A percentile compares a stretch with the other conserved stretches of the same genome.
Conservation (phyloP, 2,888 invertebrate species). For the Agrotis puta region DNA sequence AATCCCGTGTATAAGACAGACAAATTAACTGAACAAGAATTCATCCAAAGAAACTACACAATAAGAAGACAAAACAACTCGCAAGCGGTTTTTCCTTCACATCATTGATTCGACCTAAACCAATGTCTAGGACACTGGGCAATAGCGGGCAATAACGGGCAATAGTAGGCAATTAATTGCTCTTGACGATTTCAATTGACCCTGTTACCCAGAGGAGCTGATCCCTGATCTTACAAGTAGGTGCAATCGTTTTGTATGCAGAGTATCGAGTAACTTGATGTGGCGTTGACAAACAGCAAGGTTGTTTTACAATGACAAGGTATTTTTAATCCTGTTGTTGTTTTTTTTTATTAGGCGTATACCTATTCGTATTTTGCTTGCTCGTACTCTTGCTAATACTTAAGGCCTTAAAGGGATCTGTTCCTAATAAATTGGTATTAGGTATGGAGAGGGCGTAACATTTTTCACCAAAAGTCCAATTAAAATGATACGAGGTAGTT, state of each 20-base stretch:
- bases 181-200: conserved; percentile 57
- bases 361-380: too few relatives aligned
- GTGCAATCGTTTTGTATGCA: conserved; percentile 47
- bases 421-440: too few relatives aligned
- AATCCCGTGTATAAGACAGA: not conserved
- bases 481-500: too few relatives aligned
- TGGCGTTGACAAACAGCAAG: conserved; percentile 23
- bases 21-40: conserved; percentile 20
- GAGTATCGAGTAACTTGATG: conserved; percentile 36
- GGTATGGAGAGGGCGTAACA: too few relatives aligned
- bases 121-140: conserved; percentile 56
- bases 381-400: too few relatives aligned
- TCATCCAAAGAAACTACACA: conserved; percentile 23
- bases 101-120: conserved; percentile 59
- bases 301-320: not conserved
- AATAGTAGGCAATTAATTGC: conserved; percentile 21
- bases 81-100: conserved; percentile 33
- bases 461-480: too few relatives aligned
- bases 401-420: too few relatives aligned
- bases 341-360: too few relatives aligned
- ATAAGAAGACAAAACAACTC: not conserved
- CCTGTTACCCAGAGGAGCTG: conserved; percentile 39
- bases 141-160: not conserved
- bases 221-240: conserved; percentile 39
- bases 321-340: not conserved